Evolutionary conservation across 2,888 invertebrate genomes (phyloP).

Genomic region (Drepanosiphum platanoidis): DNA sequence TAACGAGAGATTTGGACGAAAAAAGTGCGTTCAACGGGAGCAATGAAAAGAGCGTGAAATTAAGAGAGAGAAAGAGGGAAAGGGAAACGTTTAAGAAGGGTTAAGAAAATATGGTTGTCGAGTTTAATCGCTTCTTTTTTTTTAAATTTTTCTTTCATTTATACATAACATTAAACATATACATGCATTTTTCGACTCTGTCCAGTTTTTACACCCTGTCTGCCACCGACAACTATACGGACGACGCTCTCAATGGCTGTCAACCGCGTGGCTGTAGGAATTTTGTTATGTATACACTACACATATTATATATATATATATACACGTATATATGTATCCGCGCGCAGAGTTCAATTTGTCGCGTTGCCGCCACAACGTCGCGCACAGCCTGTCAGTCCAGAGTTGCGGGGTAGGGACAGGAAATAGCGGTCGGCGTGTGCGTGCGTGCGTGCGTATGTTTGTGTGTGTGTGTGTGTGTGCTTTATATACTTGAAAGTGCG

Average conservation of each 20-base stretch:
- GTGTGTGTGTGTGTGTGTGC: neutral
- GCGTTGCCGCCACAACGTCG: conserved; percentile 7
- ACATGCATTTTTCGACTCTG: neutral
- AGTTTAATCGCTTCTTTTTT: conserved; percentile 39
- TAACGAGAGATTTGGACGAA: neutral
- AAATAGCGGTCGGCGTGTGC: neutral
- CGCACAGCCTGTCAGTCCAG: neutral
- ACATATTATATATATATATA: conserved; percentile 3
- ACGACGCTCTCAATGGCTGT: conserved; percentile 28
- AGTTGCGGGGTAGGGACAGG: neutral
- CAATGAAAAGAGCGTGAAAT: no score
- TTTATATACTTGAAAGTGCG: neutral
- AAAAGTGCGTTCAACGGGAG: no score
- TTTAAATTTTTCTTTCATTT: neutral
- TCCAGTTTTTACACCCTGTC: neutral
- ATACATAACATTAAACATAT: neutral
- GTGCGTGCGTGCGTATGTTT: neutral
- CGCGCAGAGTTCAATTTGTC: conserved; percentile 54
- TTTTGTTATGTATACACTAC: neutral
- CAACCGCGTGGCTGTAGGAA: conserved; percentile 12
- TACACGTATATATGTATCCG: neutral
- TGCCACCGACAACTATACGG: neutral
- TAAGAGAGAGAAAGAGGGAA: neutral
- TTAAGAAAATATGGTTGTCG: conserved; percentile 29
- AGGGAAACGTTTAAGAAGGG: conserved; percentile 5